Conservation (phyloP, 1,140 invertebrate genomes). For the Euborellia annulipes region DNA sequence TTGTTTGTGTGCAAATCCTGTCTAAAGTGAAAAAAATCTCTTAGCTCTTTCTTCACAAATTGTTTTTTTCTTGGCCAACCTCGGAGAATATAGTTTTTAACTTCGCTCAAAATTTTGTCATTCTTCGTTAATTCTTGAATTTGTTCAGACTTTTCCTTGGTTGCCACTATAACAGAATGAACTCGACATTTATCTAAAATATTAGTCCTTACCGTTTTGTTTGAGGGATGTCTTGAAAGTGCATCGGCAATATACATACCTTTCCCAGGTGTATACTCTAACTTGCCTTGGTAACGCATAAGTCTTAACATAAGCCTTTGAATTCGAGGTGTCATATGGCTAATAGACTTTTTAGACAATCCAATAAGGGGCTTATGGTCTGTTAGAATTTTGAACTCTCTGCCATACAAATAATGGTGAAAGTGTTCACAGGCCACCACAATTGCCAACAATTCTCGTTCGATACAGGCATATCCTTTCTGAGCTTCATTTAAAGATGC, state of each 20-base stretch:
- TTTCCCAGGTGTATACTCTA: conserved; percentile 13
- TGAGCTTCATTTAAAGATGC: conserved; percentile 15
- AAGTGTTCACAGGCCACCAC: conserved; percentile 27
- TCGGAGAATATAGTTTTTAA: not conserved
- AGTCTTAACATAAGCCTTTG: conserved; percentile 28
- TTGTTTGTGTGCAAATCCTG: not conserved
- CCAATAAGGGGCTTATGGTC: conserved; percentile 29
- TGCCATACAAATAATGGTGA: conserved; percentile 25
- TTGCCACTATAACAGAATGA: not conserved
- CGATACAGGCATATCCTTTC: conserved; percentile 25
- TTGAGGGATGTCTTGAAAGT: not conserved
- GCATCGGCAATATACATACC: not conserved
- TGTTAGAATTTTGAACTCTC: conserved; percentile 26
- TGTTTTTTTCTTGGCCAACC: not conserved
- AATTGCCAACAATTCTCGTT: conserved; percentile 35
- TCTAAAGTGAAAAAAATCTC: not conserved
- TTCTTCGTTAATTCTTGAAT: not conserved
- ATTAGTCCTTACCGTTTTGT: not conserved
- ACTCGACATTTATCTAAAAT: not conserved
- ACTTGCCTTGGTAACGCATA: conserved; percentile 22
- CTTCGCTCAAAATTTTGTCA: not conserved
- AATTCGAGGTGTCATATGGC: conserved; percentile 24
- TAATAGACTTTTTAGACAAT: conserved; percentile 26
- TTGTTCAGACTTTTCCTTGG: not conserved
- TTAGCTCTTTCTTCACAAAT: not conserved